Evolutionary conservation across 30 jellyfish, hydroid and myxozoan genomes (phyloP).

Genomic region (Morbakka virulenta): DNA sequence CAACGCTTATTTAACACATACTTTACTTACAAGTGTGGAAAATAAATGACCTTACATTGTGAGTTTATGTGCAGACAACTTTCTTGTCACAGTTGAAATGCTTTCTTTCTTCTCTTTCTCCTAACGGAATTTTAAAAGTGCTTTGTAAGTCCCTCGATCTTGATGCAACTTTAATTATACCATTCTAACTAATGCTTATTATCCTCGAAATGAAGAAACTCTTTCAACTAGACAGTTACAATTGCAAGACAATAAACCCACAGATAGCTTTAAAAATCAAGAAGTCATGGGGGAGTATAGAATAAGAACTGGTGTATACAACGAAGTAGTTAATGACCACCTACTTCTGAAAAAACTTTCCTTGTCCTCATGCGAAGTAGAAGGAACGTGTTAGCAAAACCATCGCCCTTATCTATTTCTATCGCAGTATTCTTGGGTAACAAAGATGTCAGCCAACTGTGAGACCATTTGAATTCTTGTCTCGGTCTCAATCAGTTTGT

Average conservation of each 20-base stretch:
- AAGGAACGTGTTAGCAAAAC: not conserved
- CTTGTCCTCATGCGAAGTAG: not conserved
- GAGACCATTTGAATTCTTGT: not conserved
- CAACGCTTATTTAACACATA: too few species aligned
- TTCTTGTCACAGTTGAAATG: too few species aligned
- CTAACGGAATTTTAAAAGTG: too few species aligned
- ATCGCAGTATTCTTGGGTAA: constrained; percentile 7
- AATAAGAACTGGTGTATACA: not conserved
- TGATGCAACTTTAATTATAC: too few species aligned
- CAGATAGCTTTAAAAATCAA: not conserved
- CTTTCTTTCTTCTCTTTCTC: too few species aligned
- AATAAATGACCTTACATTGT: too few species aligned
- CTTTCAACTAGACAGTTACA: not conserved
- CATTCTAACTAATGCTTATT: too few species aligned
- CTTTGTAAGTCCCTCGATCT: too few species aligned
- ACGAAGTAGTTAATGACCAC: not conserved
- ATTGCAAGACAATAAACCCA: not conserved
- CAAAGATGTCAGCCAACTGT: not conserved
- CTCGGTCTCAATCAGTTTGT: constrained; percentile 3
- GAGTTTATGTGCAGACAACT: too few species aligned
- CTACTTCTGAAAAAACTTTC: not conserved
- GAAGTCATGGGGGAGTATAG: not conserved
- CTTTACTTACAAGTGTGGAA: too few species aligned
- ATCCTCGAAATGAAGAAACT: too few species aligned
- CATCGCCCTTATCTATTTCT: constrained; percentile 22